These are phyloP conservation scores for Hypotaenidia okinawae DNA, from an alignment of 2,797 vertebrate genomes.

Conservation along the genomic window DNA sequence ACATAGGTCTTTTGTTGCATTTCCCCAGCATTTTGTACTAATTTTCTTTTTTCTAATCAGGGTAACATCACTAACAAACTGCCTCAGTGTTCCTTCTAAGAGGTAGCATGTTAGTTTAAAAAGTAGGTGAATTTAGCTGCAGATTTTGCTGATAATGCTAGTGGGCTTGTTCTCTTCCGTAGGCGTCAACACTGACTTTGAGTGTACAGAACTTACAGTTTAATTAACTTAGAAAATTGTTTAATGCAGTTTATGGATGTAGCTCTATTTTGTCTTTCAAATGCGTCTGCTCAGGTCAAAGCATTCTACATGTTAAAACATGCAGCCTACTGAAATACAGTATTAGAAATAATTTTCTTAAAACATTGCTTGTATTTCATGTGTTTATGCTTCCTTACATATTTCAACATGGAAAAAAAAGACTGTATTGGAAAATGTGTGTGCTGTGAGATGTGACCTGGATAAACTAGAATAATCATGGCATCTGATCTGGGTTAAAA, in stretches of 20 bases:
- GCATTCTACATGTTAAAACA: background rate
- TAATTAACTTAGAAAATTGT: background rate
- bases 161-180: background rate
- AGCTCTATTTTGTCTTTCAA: background rate
- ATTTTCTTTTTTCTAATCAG: background rate
- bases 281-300: background rate
- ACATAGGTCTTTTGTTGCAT: background rate
- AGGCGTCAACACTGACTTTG: background rate
- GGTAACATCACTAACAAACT: background rate
- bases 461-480: background rate
- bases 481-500: background rate
- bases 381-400: background rate
- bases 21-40: background rate
- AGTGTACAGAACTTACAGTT: background rate
- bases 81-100: background rate
- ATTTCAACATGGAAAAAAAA: background rate
- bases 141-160: background rate
- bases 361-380: background rate
- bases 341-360: background rate
- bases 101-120: background rate
- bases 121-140: background rate
- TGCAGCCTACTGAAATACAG: background rate
- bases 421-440: background rate
- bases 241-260: background rate
- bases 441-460: background rate